phyloP scores from a whole-genome alignment of 2,797 vertebrate species.

The Apogon talboti region DNA sequence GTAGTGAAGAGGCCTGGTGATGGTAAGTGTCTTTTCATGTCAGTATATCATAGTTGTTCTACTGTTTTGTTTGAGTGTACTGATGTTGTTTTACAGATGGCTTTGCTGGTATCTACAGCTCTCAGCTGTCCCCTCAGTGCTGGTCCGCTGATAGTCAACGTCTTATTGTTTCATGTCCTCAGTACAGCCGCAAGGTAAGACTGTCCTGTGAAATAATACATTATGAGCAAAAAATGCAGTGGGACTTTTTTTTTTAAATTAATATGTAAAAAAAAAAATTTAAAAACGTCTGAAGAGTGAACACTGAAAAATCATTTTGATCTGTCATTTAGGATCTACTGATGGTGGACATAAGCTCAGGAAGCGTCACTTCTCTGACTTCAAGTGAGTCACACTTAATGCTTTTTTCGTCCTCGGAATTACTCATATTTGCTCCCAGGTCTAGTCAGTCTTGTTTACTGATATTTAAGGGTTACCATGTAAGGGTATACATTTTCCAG shows the following conservation, averaged over 20 bases:
- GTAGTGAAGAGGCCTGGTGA: conserved; percentile 84
- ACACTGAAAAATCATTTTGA: background rate
- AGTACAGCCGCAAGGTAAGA: conserved; percentile 91
- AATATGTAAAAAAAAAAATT: no score
- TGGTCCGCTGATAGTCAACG: conserved; percentile 95
- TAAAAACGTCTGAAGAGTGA: background rate
- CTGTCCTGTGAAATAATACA: background rate
- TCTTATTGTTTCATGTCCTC: conserved; percentile 87
- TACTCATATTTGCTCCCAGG: background rate
- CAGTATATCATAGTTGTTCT: background rate
- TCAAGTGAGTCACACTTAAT: conserved; percentile 63
- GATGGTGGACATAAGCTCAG: conserved; percentile 75
- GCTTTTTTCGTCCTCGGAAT: background rate
- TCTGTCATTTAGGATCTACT: conserved; percentile 68
- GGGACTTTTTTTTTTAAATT: no score
- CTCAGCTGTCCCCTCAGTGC: conserved; percentile 86
- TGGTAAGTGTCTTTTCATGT: conserved; percentile 74
- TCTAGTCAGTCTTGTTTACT: background rate
- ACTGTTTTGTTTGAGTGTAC: conserved; percentile 3
- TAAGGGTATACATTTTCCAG: background rate
- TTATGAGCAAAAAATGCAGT: background rate
- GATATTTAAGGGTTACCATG: background rate
- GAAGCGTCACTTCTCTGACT: conserved; percentile 73
- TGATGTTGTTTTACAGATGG: conserved; percentile 79
- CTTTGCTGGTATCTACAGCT: conserved; percentile 93